Evolutionary conservation across 2,888 invertebrate genomes (phyloP), one percentile per base, ranked within the genome.

Genomic region (Caenorhabditis wallacei): DNA sequence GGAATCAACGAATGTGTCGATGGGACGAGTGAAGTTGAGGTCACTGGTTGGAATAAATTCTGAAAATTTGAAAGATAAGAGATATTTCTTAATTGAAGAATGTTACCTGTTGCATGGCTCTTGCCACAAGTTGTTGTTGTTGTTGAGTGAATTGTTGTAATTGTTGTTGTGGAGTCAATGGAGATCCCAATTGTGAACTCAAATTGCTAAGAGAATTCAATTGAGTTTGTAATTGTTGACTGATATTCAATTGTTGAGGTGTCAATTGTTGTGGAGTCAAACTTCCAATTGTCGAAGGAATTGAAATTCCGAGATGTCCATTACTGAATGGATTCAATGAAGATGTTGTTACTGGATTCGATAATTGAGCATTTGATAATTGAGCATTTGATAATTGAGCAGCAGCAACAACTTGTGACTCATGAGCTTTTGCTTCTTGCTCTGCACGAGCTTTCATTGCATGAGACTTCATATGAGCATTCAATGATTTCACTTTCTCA

Each of bases 381-480:
- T 83, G 82, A 24, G 61, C 13, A 24, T 30, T 82, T n/a, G 82
- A 20, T 13, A 80, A 68, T 35, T 83, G 82, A 24, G 78, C 78
- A 46, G 71, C 80, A 10, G 75, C 84, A 22, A 72, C 80, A 11
- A 82, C 40, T 54, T 79, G 79, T 11, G 82, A 86, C 18, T 85
- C 85, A 51, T 89, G 89, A 16, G 86, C 85, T 35, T 88, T 86
- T 2, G 90, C 91, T 76, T 91, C 91, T 13, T 90, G 90, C 71
- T 91, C 90, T 8, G 91, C 91, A 22, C 91, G 82, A n/a, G 91
- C 91, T 59, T 91, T 91, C 92, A 91, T 92, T 37, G 92, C 95
- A 94, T 98, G 98, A 89, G 97, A 97, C 94, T 98, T 98, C 98
- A 98, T 98, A 94, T 98, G 98, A 88, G 98, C 98, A 94, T 97